Evolutionary conservation across 2,888 invertebrate species (phyloP).

Genomic region (Euplagia quadripunctaria): DNA sequence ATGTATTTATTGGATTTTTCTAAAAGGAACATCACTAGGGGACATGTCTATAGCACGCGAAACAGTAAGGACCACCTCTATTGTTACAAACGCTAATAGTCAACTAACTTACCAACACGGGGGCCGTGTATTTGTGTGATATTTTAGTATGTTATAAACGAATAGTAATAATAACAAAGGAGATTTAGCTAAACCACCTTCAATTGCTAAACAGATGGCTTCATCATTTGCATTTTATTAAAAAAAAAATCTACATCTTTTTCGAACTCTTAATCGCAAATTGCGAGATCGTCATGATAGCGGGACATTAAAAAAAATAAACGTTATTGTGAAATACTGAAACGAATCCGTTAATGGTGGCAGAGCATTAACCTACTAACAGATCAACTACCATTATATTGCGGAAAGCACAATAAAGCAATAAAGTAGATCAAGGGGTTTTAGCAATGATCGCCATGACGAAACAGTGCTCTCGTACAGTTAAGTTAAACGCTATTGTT

Average conservation of each 20-base stretch:
- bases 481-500: slow-evolving; percentile 73
- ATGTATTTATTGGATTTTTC: neutral
- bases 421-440: slow-evolving; percentile 55
- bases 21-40: too few relatives aligned
- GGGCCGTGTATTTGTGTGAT: too few relatives aligned
- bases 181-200: neutral
- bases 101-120: neutral
- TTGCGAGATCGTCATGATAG: slow-evolving; percentile 41
- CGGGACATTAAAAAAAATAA: slow-evolving; percentile 50
- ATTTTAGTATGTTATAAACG: too few relatives aligned
- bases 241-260: neutral
- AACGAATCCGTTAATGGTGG: slow-evolving; percentile 59
- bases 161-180: too few relatives aligned
- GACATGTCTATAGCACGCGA: neutral
- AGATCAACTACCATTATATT: slow-evolving; percentile 50
- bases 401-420: slow-evolving; percentile 44
- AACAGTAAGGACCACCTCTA: neutral
- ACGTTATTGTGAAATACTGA: slow-evolving; percentile 58
- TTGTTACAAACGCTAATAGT: neutral
- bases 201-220: neutral
- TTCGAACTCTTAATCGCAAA: neutral
- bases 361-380: slow-evolving; percentile 61
- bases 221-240: neutral
- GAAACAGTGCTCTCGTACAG: slow-evolving; percentile 64
- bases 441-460: slow-evolving; percentile 60